Evolutionary conservation across 2,113 vertebrate genomes (phyloP).

Genomic region (Dipodomys spectabilis): DNA sequence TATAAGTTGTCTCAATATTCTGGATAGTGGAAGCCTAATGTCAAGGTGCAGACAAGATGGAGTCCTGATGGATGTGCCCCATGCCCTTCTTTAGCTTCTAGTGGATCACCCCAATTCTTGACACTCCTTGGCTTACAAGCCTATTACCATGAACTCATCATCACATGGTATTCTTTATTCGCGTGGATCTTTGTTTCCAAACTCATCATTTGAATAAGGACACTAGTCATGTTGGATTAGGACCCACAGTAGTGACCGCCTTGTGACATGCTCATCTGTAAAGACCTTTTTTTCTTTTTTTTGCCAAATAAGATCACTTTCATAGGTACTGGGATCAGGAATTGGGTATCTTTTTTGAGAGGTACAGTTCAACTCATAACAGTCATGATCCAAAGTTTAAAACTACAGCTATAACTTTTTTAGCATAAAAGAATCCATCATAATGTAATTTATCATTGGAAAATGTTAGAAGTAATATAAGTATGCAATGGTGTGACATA

Average conservation of each 20-base stretch:
- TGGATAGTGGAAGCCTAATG: neutral
- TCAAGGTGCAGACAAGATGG: neutral
- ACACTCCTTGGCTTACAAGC: neutral
- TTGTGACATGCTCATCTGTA: neutral
- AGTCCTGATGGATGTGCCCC: neutral
- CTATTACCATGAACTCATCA: neutral
- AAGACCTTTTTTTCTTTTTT: neutral
- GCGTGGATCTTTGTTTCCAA: neutral
- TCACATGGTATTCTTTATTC: neutral
- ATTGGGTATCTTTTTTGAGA: neutral
- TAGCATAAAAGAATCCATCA: neutral
- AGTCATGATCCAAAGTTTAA: neutral
- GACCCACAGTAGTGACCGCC: neutral
- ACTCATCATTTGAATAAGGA: neutral
- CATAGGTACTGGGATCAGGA: neutral
- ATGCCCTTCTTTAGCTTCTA: neutral
- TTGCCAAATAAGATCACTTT: neutral
- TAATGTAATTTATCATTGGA: neutral
- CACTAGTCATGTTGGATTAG: neutral
- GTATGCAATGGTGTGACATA: neutral
- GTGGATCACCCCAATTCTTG: neutral
- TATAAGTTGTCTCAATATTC: neutral
- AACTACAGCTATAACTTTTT: neutral
- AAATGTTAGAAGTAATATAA: conserved; percentile 8
- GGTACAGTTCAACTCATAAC: neutral